Evolutionary conservation across 2,797 vertebrate species (phyloP).

Genomic region (Gobionotothen gibberifrons): DNA sequence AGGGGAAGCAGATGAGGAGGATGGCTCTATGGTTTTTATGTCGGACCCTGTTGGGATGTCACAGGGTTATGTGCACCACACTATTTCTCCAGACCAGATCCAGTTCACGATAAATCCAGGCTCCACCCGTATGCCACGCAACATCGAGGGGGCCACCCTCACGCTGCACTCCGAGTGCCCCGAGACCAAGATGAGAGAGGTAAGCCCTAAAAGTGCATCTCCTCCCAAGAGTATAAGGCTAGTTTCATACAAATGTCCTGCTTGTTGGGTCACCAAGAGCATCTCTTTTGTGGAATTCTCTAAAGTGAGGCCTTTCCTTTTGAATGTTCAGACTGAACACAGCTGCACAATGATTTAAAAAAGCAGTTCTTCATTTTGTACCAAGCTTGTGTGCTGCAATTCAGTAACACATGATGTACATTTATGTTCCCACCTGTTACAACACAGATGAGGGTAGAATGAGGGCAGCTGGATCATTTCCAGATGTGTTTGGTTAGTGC

Average conservation of each 20-base stretch:
- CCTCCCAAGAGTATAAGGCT: neutral
- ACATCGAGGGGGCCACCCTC: slow-evolving; percentile 97
- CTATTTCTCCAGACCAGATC: slow-evolving; percentile 98
- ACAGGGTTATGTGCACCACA: slow-evolving; percentile 98
- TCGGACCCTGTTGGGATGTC: slow-evolving; percentile 94
- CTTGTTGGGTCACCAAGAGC: neutral
- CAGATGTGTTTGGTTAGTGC: neutral
- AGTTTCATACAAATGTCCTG: neutral
- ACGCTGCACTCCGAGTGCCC: slow-evolving; percentile 98
- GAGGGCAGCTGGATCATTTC: too few species aligned
- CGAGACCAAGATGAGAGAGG: slow-evolving; percentile 96
- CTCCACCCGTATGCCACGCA: slow-evolving; percentile 98
- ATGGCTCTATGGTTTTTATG: slow-evolving; percentile 92
- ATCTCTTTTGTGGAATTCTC: neutral
- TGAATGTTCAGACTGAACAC: neutral
- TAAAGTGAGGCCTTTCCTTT: neutral
- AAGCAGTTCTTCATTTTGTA: neutral
- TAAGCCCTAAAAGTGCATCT: slow-evolving; percentile 69
- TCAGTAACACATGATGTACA: neutral
- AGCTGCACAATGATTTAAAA: neutral
- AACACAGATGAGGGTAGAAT: neutral
- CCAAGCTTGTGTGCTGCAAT: neutral
- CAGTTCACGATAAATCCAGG: slow-evolving; percentile 98
- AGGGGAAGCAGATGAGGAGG: slow-evolving; percentile 90
- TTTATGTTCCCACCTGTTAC: neutral